Evolutionary conservation across 92 coral and sea anemone species (phyloP).

Genomic region (Palythoa grandiflora): DNA sequence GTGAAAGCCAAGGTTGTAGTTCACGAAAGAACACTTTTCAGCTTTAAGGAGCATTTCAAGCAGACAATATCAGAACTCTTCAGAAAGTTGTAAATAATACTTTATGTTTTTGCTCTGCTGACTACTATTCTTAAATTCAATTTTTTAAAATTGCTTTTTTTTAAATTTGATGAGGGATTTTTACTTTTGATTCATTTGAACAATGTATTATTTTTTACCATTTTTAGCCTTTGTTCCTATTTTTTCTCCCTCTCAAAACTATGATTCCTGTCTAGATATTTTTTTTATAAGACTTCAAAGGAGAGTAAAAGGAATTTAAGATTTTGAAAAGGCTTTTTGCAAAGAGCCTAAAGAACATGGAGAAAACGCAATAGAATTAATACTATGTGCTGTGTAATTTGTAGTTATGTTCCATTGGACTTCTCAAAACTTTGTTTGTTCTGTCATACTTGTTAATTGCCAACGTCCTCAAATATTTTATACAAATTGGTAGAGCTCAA

Average conservation of each 20-base stretch:
- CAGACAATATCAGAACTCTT: constrained; percentile 18
- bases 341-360: no score
- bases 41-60: constrained; percentile 25
- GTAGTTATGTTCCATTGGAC: not conserved
- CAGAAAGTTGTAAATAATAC: not conserved
- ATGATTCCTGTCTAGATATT: not conserved
- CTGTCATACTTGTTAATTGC: no score
- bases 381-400: not conserved
- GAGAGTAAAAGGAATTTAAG: no score
- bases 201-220: not conserved
- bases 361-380: not conserved
- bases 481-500: no score
- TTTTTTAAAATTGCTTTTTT: no score
- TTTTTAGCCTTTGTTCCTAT: not conserved
- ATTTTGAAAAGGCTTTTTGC: no score
- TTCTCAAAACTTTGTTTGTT: not conserved
- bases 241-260: not conserved
- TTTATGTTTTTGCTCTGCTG: no score
- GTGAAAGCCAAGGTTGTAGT: constrained; percentile 5
- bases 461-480: no score
- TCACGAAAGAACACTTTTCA: constrained; percentile 12
- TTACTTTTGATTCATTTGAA: no score
- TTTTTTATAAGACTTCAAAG: no score
- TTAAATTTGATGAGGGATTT: no score
- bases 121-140: no score